Evolutionary conservation across 2,797 vertebrate species (phyloP).

Genomic region (Eleutherodactylus coqui): DNA sequence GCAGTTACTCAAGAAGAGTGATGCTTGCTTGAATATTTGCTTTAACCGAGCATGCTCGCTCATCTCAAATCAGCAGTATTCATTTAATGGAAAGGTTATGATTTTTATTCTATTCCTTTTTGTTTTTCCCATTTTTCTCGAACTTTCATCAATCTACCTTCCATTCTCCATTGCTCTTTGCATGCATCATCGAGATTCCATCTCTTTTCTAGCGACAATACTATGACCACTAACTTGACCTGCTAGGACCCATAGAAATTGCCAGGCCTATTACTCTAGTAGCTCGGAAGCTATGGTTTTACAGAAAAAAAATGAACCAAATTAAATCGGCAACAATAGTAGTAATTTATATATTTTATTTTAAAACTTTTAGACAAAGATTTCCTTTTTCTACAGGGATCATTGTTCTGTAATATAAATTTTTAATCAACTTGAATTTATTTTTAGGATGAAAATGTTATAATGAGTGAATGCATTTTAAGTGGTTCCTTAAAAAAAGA

Average conservation of each 20-base stretch:
- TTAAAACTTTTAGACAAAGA: not conserved
- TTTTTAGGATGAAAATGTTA: constrained; percentile 27
- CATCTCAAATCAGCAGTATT: no score
- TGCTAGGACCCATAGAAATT: not conserved
- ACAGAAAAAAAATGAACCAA: not conserved
- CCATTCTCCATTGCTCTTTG: not conserved
- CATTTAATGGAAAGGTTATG: no score
- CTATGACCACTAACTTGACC: no score
- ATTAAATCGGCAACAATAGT: not conserved
- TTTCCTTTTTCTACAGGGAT: constrained; percentile 13
- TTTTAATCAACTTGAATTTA: constrained; percentile 39
- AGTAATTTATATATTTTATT: not conserved
- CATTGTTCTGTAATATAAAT: constrained; percentile 23
- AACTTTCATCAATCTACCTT: not conserved
- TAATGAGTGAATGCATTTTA: constrained; percentile 36
- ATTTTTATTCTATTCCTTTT: no score
- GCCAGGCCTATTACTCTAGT: not conserved
- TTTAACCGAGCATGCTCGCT: no score
- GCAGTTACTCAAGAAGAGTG: no score
- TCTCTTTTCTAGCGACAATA: not conserved
- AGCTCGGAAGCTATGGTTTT: not conserved
- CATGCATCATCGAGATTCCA: not conserved
- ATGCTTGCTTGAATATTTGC: no score
- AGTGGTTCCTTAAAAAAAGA: constrained; percentile 23
- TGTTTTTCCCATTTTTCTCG: no score